A percentile compares a stretch with the other conserved stretches of the same genome.
Conservation (phyloP, 2,888 invertebrate genomes). For the Calliopum simillimum region DNA sequence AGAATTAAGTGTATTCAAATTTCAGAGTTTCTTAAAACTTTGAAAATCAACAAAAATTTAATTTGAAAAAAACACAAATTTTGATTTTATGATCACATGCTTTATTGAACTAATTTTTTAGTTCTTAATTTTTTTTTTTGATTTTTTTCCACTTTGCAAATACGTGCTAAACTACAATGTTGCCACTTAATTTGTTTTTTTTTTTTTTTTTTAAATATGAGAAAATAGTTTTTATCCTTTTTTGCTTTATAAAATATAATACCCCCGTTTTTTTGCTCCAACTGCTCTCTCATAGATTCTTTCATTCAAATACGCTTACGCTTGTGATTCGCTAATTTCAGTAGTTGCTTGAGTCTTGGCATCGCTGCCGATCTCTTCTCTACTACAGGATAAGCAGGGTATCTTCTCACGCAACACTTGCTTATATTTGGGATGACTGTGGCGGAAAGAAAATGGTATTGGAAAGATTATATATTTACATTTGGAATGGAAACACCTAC, state of each 20-base stretch:
- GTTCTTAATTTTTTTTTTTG: slow-evolving; percentile 1
- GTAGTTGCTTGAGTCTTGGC: slow-evolving; percentile 61
- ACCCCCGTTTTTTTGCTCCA: not conserved
- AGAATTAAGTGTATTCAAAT: no score
- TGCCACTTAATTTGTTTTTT: slow-evolving; percentile 9
- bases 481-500: slow-evolving; percentile 56
- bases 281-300: not conserved
- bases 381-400: slow-evolving; percentile 72
- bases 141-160: not conserved
- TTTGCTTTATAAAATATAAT: slow-evolving; percentile 8
- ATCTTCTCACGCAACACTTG: slow-evolving; percentile 72
- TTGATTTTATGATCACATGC: slow-evolving; percentile 32
- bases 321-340: slow-evolving; percentile 61
- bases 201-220: not conserved
- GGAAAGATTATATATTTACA: not conserved
- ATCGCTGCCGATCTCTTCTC: slow-evolving; percentile 53
- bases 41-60: not conserved
- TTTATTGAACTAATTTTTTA: slow-evolving; percentile 24
- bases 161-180: not conserved
- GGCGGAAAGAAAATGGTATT: slow-evolving; percentile 10
- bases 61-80: not conserved
- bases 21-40: no score
- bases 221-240: not conserved
- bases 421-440: slow-evolving; percentile 73
- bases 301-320: slow-evolving; percentile 47